Percentiles rank a stretch among this genome's conserved stretches.
Evolutionary conservation across 2,888 invertebrate genomes (phyloP).

Genomic region (Acanthosepion lycidas): DNA sequence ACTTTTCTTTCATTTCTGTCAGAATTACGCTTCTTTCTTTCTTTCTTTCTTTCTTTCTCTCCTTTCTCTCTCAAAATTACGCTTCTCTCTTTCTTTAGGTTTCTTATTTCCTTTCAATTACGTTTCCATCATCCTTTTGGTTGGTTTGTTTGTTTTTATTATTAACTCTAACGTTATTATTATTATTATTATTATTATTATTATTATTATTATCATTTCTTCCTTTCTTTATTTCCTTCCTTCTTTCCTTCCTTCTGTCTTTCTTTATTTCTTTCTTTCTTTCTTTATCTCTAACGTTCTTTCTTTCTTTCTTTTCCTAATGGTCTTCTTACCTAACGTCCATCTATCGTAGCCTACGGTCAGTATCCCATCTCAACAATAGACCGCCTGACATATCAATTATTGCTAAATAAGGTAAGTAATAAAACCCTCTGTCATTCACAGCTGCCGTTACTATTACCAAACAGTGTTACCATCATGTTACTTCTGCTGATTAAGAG

Average conservation of each 20-base stretch:
- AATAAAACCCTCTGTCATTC: not conserved
- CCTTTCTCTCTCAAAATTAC: too few relatives aligned
- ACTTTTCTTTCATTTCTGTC: not conserved
- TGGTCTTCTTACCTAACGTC: not conserved
- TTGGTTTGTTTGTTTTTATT: not conserved
- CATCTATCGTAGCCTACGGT: not conserved
- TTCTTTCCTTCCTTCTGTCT: too few relatives aligned
- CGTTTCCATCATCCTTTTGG: too few relatives aligned
- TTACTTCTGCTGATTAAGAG: not conserved
- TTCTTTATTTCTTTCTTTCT: not conserved
- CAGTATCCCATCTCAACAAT: not conserved
- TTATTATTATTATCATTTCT: too few relatives aligned
- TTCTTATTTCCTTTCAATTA: not conserved
- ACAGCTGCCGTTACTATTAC: not conserved
- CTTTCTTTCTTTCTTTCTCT: not conserved
- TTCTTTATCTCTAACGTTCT: not conserved
- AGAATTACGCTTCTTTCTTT: not conserved
- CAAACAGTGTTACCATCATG: not conserved
- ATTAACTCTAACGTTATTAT: not conserved
- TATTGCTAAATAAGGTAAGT: slow-evolving; percentile 18
- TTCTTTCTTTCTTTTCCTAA: not conserved
- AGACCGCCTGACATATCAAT: not conserved
- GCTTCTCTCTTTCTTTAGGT: not conserved
- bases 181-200: too few relatives aligned
- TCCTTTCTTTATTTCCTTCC: too few relatives aligned